These are phyloP conservation scores for Hippocampus mohnikei DNA, from an alignment of 2,113 vertebrate genomes.

Conservation along the genomic window DNA sequence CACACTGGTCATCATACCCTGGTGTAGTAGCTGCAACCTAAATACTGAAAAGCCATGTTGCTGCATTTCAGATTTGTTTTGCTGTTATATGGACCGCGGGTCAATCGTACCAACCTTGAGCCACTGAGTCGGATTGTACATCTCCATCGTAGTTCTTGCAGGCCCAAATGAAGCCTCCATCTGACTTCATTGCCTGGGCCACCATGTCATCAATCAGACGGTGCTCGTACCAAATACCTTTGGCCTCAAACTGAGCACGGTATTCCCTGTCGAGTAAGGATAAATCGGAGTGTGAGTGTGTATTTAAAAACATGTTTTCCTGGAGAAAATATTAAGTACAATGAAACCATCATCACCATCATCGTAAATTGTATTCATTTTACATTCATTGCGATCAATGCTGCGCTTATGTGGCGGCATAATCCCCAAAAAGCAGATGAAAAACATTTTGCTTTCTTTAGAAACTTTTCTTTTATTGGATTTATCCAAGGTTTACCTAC, in stretches of 20 bases:
- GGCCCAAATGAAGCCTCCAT: constrained; percentile 98
- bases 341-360: neutral
- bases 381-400: neutral
- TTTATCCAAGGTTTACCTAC: too few species aligned
- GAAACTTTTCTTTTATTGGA: too few species aligned
- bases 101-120: constrained; percentile 79
- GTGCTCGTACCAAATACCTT: constrained; percentile 96
- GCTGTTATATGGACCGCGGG: neutral
- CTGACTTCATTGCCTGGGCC: constrained; percentile 95
- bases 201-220: constrained; percentile 99
- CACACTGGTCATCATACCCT: constrained; percentile 98
- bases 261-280: constrained; percentile 78
- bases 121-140: constrained; percentile 96
- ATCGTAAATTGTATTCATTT: neutral
- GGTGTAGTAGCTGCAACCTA: constrained; percentile 80
- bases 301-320: neutral
- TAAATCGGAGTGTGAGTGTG: neutral
- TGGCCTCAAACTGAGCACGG: constrained; percentile 83
- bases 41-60: neutral
- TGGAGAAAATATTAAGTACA: neutral
- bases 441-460: too few species aligned
- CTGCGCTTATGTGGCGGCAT: too few species aligned
- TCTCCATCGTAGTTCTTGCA: constrained; percentile 99
- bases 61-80: neutral
- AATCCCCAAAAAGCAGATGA: too few species aligned